Base-by-base conservation (phyloP, 2,888 invertebrate genomes). In the Synergus gifuensis region DNA sequence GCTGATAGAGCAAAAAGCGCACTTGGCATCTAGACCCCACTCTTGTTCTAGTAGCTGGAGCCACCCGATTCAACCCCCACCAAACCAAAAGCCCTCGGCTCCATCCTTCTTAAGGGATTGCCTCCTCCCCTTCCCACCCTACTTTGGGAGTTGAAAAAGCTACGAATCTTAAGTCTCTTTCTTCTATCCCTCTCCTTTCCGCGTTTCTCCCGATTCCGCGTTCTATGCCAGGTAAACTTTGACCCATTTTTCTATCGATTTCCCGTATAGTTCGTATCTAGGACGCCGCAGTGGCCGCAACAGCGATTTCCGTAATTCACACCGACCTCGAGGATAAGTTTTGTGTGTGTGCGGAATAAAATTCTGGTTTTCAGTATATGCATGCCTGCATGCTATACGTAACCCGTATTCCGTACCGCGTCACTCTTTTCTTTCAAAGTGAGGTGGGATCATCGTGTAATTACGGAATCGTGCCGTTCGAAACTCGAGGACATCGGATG, bases 211-310 rank as follows among this genome's bases (percentile, higher is more conserved):
- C 16, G 22, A 58, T 46, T 44, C 63, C 44, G 46, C 18, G 40
- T 60, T 63, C 40, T 46, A 14, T 46, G 78, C 79, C 80, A 73
- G 73, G 83, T 80, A 87, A 89, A 85, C 89, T 90, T 86, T 89
- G 90, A 91, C 91, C 91, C 86, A 91, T 91, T 90, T 91, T 90
- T 89, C 88, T 88, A 90, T 91, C 88, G 90, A 90, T 90, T 85
- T 86, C 83, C 82, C 79, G 79, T 79, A 79, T 64, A 80, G 49
- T 81, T 79, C 81, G 77, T 82, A 85, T 84, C 82, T 85, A 79
- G 85, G 83, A 83, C 86, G 83, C 82, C 76, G 80, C 79, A 81
- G 82, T 76, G 80, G 64, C 79, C 54, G 62, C 77, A 67, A 73
- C 62, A 12, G 63, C 76, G 58, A 73, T 73, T 73, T 73, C 73